A percentile compares a stretch with the other conserved stretches of the same genome.
These are phyloP conservation scores for Acanthococcus lagerstroemiae DNA, from an alignment of 2,888 invertebrate species.

Conservation along the genomic window DNA sequence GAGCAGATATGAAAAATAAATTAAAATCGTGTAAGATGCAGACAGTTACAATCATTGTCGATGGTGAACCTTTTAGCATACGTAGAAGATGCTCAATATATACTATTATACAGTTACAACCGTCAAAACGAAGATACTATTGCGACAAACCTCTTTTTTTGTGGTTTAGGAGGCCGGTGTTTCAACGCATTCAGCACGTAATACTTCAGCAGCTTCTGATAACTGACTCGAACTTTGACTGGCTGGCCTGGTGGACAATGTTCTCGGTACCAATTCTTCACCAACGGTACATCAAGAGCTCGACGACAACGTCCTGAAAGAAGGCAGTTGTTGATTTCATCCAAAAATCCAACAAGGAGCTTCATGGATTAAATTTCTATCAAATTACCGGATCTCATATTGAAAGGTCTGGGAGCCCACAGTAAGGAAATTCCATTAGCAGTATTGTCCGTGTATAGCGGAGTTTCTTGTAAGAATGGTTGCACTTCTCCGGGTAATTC, in stretches of 20 bases:
- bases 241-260: slow-evolving; percentile 93
- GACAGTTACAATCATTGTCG: too few species aligned
- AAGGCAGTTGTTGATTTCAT: too few species aligned
- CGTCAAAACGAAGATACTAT: too few species aligned
- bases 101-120: too few species aligned
- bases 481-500: slow-evolving; percentile 79
- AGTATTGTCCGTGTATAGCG: slow-evolving; percentile 95
- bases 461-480: slow-evolving; percentile 87
- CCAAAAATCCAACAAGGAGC: background rate
- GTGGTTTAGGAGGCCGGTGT: slow-evolving; percentile 94
- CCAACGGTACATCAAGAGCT: slow-evolving; percentile 93
- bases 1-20: too few species aligned
- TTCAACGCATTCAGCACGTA: slow-evolving; percentile 96
- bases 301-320: slow-evolving; percentile 69
- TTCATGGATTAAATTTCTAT: slow-evolving; percentile 17
- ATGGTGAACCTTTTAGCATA: too few species aligned
- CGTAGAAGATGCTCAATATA: too few species aligned
- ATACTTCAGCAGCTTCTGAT: slow-evolving; percentile 96
- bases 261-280: slow-evolving; percentile 94
- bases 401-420: slow-evolving; percentile 98
- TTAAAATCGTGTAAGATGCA: too few species aligned
- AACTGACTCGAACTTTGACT: slow-evolving; percentile 97
- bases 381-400: slow-evolving; percentile 69
- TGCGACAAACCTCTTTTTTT: slow-evolving; percentile 73
- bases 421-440: slow-evolving; percentile 94